Base-by-base conservation (phyloP, 1,140 invertebrate genomes). In the Aricia agestis region DNA sequence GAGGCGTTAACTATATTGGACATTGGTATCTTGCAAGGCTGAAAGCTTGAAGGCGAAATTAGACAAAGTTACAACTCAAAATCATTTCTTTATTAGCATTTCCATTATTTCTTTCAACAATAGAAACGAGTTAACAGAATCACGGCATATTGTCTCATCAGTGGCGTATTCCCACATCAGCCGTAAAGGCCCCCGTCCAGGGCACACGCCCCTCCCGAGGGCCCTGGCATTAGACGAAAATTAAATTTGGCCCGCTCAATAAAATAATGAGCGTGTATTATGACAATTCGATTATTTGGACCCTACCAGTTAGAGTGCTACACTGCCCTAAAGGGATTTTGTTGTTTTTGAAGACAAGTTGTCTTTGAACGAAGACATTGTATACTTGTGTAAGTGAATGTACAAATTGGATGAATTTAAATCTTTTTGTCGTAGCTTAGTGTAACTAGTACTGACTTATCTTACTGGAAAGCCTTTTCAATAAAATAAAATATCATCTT, bases 191-290 rank as follows among this genome's bases (percentile, higher is more conserved):
- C 71, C 57, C 69, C 70, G 72, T 78, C 70, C 77, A 75, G 41
- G 45, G 69, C 36, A 41, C 75, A 76, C 78, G 68, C 74, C 77
- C 75, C 70, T 80, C 81, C 76, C 80, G 6, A 0, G 79, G 74
- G 83, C 78, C 77, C 10, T 77, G 77, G 73, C 81, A 82, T 85
- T 85, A 85, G 72, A 70, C 72, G 74, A 52, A 80, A 83, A 82
- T 85, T 81, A 82, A 85, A 82, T 83, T 83, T 76, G 66, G 68
- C 45, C 76, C 76, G 78, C 77, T 80, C 82, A 83, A 83, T 83
- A 83, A 83, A 82, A 83, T 83, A 83, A 83, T 83, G 80, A 78
- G 75, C 72, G 73, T 72, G 78, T 77, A 81, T 83, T 82, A 82
- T 83, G 76, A 82, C 77, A 79, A 83, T 83, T 83, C 76, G 79